Conservation (phyloP, 2,888 invertebrate species). For the Pollenia amentaria region DNA sequence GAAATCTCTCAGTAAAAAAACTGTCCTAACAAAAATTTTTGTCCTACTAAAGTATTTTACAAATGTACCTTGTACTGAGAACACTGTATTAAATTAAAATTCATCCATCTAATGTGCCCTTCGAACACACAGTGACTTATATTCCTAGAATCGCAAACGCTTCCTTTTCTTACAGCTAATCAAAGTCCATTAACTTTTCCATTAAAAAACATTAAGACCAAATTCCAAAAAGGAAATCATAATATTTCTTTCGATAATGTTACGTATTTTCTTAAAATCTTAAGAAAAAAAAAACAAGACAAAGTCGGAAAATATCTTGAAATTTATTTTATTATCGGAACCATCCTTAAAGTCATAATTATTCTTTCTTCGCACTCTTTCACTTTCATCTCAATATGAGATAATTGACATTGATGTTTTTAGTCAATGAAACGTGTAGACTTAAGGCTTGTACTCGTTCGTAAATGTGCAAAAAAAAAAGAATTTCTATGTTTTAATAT, state of each 20-base stretch:
- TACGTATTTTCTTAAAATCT: constrained; percentile 24
- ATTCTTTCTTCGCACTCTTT: constrained; percentile 25
- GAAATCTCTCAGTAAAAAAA: too few species aligned
- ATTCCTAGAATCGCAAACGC: background rate
- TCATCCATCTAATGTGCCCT: too few species aligned
- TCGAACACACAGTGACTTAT: too few species aligned
- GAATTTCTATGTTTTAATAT: background rate
- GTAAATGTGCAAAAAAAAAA: background rate
- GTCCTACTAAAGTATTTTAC: too few species aligned
- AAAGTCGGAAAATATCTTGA: background rate
- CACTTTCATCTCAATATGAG: constrained; percentile 46
- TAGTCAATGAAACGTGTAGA: constrained; percentile 16
- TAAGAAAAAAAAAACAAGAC: background rate
- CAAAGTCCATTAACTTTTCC: constrained; percentile 27
- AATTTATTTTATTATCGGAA: constrained; percentile 43
- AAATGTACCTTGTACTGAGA: too few species aligned
- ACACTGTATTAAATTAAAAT: too few species aligned
- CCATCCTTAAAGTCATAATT: background rate
- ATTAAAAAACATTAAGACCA: background rate
- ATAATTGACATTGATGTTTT: constrained; percentile 49
- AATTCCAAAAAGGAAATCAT: constrained; percentile 45
- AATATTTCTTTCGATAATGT: constrained; percentile 38
- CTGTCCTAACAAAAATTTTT: too few species aligned
- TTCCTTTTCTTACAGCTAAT: background rate
- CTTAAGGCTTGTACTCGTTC: constrained; percentile 24